phyloP scores from a whole-genome alignment of 2,797 vertebrate genomes.

The Sebastolobus alascanus region DNA sequence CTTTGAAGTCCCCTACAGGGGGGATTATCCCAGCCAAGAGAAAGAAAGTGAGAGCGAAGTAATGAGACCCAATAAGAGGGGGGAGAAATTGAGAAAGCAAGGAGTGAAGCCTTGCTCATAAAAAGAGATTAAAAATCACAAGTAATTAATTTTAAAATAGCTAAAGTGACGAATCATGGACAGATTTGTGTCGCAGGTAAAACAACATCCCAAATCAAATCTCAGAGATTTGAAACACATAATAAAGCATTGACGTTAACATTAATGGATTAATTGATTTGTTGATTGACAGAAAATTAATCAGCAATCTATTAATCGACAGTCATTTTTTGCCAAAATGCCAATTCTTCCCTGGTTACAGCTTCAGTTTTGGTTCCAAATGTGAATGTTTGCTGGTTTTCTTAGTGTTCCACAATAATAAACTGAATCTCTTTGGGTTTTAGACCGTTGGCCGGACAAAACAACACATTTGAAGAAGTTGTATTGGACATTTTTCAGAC shows the following conservation, averaged over 20 bases:
- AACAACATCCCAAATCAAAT: constrained; percentile 11
- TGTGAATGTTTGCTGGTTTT: not conserved
- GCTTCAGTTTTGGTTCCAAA: not conserved
- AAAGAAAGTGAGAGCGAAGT: constrained; percentile 69
- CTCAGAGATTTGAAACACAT: not conserved
- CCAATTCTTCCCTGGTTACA: no score
- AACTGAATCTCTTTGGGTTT: not conserved
- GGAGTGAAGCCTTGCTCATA: constrained; percentile 42
- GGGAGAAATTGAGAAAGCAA: constrained; percentile 31
- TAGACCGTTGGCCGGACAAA: not conserved
- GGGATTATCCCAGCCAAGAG: constrained; percentile 84
- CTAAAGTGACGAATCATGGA: constrained; percentile 20
- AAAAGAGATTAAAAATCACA: constrained; percentile 55
- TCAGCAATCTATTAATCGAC: not conserved
- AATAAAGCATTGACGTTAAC: not conserved
- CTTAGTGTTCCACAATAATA: not conserved
- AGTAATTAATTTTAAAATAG: constrained; percentile 41
- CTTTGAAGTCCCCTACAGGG: constrained; percentile 86
- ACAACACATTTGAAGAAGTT: not conserved
- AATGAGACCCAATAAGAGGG: constrained; percentile 69
- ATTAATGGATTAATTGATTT: not conserved
- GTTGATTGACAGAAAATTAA: not conserved
- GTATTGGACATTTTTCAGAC: not conserved
- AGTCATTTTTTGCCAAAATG: not conserved
- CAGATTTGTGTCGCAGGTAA: constrained; percentile 8